Evolutionary conservation across 2,113 vertebrate species (phyloP).

Genomic region (Cynoglossus semilaevis): DNA sequence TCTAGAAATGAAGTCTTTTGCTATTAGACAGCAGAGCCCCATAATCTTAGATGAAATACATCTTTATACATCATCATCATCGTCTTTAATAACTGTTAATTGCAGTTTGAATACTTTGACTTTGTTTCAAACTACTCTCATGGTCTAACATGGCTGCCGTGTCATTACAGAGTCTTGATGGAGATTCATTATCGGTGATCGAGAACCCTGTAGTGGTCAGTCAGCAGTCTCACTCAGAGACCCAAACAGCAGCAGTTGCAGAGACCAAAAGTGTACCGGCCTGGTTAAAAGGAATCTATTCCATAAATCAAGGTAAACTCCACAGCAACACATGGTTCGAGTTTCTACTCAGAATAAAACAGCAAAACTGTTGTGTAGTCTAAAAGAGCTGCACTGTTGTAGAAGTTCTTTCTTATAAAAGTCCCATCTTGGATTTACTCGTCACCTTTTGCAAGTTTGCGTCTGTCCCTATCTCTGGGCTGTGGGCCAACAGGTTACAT

Average conservation of each 20-base stretch:
- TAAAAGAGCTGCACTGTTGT: too few relatives aligned
- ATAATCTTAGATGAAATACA: too few relatives aligned
- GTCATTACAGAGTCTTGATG: constrained; percentile 62
- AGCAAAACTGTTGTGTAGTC: too few relatives aligned
- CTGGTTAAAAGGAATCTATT: constrained; percentile 58
- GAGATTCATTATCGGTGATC: constrained; percentile 45
- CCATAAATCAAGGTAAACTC: constrained; percentile 50
- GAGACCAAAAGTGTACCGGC: constrained; percentile 35
- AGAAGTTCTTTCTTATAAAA: not conserved
- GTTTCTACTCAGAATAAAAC: too few relatives aligned
- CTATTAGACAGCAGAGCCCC: too few relatives aligned
- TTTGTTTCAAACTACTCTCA: too few relatives aligned
- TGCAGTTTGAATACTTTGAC: too few relatives aligned
- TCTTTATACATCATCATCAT: too few relatives aligned
- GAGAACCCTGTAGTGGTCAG: constrained; percentile 55
- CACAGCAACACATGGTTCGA: too few relatives aligned
- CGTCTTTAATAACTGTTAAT: too few relatives aligned
- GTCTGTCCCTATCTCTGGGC: constrained; percentile 1
- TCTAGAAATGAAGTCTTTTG: too few relatives aligned
- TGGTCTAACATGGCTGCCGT: constrained; percentile 18
- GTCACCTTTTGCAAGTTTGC: not conserved
- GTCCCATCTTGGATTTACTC: not conserved
- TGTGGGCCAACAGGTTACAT: constrained; percentile 2
- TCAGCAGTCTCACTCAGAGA: constrained; percentile 20
- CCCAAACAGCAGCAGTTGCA: constrained; percentile 1